Evolutionary conservation across 1,140 invertebrate species (phyloP), one percentile per base, ranked within the genome.

Genomic region (Zaprionus gabonicus): DNA sequence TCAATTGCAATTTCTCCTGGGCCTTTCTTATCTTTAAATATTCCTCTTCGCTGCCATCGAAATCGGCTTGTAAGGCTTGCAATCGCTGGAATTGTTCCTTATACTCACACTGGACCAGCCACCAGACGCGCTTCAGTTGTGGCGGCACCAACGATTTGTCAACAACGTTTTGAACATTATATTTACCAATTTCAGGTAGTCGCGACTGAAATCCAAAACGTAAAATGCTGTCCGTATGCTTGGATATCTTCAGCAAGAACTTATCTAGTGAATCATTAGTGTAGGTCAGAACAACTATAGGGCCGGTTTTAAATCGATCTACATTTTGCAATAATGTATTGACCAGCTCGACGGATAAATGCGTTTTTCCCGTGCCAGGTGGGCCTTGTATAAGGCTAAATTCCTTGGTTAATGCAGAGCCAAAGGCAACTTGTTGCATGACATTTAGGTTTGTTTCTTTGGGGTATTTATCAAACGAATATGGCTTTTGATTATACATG

Each of bases 181-280:
- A 92, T 71, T 87, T 79, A 1, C 46, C 36, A 27, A 91, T 68
- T 68, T 78, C 56, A 0, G 69, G 76, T 17, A 77, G 28, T 6
- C 78, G 63, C 1, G 95, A 95, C 91, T 96, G 95, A 4, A 95
- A 95, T 4, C 97, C 97, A 74, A 98, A 94, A 28, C 97, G 94
- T 13, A 97, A 93, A 62, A 98, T 93, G 23, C 94, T 93, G 0
- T 93, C 44, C 2, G 95, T 96, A 3, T 94, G 91, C 17, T 91
- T 66, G 6, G 95, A 82, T 10, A 97, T 94, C 23, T 95, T 96
- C 91, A 97, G 95, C n/a, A 98, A 92, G 93, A 98, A 98, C 90
- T 98, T 97, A 93, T 98, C 97, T 3, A 98, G 91, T 1, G 97
- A 97, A 92, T 98, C 97, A 90, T 98, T 98, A 0, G 97, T 98